These are phyloP conservation scores for Tetranychus urticae DNA, from an alignment of 1,140 invertebrate species.

Conservation along the genomic window DNA sequence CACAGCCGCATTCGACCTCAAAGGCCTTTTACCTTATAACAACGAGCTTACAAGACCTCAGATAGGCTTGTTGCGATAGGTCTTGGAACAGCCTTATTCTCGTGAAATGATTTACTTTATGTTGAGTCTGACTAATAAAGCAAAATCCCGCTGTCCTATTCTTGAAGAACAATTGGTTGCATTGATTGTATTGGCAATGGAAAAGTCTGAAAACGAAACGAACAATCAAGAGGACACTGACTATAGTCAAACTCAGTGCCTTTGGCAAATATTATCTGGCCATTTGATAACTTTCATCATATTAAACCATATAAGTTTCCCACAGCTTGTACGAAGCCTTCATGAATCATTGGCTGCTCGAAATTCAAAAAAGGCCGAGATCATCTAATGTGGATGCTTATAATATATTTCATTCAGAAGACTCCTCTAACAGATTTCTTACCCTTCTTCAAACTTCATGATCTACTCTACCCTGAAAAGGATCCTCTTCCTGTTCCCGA, in stretches of 20 bases:
- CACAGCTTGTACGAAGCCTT: slow-evolving; percentile 64
- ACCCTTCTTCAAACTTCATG: slow-evolving; percentile 69
- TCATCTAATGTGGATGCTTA: slow-evolving; percentile 88
- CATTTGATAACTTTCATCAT: slow-evolving; percentile 88
- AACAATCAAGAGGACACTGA: slow-evolving; percentile 5
- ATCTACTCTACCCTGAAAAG: slow-evolving; percentile 72
- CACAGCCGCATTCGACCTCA: slow-evolving; percentile 61
- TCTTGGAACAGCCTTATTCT: slow-evolving; percentile 81
- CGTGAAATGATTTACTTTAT: slow-evolving; percentile 86
- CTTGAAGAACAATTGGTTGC: slow-evolving; percentile 82
- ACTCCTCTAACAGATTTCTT: slow-evolving; percentile 66
- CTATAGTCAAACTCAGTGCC: slow-evolving; percentile 8
- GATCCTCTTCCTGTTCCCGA: slow-evolving; percentile 72
- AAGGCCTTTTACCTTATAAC: slow-evolving; percentile 74
- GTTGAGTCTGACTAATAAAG: slow-evolving; percentile 68
- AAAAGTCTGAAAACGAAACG: slow-evolving; percentile 46
- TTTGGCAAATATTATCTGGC: slow-evolving; percentile 74
- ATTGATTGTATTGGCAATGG: slow-evolving; percentile 70
- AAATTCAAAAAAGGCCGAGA: slow-evolving; percentile 69
- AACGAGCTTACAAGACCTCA: slow-evolving; percentile 70
- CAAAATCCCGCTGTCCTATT: slow-evolving; percentile 63
- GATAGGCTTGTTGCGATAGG: slow-evolving; percentile 59
- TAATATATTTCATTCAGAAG: slow-evolving; percentile 89
- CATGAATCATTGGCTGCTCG: slow-evolving; percentile 48
- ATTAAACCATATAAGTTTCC: slow-evolving; percentile 77